phyloP scores from a whole-genome alignment of 2,113 vertebrate genomes.

The Motacilla alba region DNA sequence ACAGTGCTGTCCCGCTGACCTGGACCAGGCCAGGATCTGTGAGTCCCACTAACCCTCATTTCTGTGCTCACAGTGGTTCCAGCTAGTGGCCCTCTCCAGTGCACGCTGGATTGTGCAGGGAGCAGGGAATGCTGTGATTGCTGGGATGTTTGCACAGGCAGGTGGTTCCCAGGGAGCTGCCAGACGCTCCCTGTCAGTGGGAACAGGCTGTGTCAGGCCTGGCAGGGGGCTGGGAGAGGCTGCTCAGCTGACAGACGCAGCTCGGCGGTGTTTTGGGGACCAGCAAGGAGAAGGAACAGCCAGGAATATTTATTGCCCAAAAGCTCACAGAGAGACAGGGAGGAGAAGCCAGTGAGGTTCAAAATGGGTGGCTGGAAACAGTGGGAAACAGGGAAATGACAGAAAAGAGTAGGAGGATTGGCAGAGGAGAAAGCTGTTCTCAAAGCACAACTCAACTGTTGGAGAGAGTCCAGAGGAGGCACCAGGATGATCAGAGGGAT shows the following conservation, averaged over 20 bases:
- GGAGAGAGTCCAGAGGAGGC: neutral
- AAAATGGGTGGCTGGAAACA: neutral
- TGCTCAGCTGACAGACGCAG: neutral
- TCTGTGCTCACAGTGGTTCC: neutral
- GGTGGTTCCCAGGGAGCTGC: neutral
- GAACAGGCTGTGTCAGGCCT: neutral
- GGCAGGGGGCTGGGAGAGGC: neutral
- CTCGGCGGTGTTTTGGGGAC: neutral
- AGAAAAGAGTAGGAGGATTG: neutral
- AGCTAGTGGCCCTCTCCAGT: neutral
- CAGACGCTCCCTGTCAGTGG: neutral
- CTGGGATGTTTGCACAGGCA: neutral
- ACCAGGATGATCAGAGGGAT: neutral
- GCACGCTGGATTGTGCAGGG: neutral
- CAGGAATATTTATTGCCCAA: neutral
- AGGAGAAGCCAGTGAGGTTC: neutral
- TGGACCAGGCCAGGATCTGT: neutral
- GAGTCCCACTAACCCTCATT: neutral
- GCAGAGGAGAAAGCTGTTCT: neutral
- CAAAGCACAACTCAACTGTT: neutral
- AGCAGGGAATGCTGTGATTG: neutral
- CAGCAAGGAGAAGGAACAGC: neutral
- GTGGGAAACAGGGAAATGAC: neutral
- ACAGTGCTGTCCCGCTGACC: neutral
- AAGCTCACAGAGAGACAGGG: neutral